Percentiles rank a stretch among this genome's conserved stretches.
These are phyloP conservation scores for Xyliphius kryptos DNA, from an alignment of 2,113 vertebrate genomes.

Conservation along the genomic window DNA sequence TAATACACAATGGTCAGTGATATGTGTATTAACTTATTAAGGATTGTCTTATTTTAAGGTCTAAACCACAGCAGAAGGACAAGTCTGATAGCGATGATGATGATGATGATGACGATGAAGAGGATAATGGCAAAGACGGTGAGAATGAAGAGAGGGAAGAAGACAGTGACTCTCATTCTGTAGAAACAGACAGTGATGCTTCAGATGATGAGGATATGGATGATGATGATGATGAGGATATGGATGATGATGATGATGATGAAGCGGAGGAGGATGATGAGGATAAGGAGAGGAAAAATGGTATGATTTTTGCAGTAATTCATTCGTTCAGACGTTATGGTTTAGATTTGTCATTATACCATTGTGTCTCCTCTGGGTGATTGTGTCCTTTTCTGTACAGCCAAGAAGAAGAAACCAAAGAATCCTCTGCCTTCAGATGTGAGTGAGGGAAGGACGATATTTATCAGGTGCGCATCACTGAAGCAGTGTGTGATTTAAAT, in stretches of 20 bases:
- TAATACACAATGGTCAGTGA: too few relatives aligned
- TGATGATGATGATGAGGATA: too few relatives aligned
- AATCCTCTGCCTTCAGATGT: slow-evolving; percentile 72
- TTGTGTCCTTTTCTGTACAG: slow-evolving; percentile 33
- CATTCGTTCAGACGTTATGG: background rate
- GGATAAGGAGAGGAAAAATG: slow-evolving; percentile 41
- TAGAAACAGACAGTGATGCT: slow-evolving; percentile 37
- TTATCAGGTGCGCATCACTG: slow-evolving; percentile 74
- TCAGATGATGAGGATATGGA: slow-evolving; percentile 49
- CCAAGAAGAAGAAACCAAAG: slow-evolving; percentile 49
- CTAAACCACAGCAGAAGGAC: too few relatives aligned
- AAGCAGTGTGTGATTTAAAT: too few relatives aligned
- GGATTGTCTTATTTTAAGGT: too few relatives aligned
- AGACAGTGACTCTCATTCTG: slow-evolving; percentile 34
- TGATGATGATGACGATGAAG: slow-evolving; percentile 23
- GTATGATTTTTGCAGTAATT: slow-evolving; percentile 22
- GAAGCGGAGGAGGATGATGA: too few relatives aligned
- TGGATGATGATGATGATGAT: too few relatives aligned
- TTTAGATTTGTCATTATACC: background rate
- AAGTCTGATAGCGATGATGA: slow-evolving; percentile 17
- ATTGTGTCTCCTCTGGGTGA: background rate
- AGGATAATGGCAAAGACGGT: too few relatives aligned
- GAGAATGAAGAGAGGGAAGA: slow-evolving; percentile 50
- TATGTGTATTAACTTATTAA: too few relatives aligned
- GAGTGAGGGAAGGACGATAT: slow-evolving; percentile 77